Base-by-base conservation (phyloP, 2,888 invertebrate species). In the Caradrina kadenii region DNA sequence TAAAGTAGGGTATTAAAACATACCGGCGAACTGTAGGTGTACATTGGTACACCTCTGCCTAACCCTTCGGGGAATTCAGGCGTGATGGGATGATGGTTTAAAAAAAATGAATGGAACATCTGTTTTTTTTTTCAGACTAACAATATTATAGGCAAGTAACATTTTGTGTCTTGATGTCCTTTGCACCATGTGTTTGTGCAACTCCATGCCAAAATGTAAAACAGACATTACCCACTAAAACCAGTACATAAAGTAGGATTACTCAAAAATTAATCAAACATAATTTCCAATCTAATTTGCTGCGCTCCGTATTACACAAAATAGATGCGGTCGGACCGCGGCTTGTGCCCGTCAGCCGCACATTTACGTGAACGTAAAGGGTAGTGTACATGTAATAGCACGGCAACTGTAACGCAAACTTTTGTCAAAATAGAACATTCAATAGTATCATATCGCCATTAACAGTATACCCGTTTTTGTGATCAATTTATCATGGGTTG, bases 261-360 rank as follows among this genome's bases (percentile, higher is more conserved):
- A 61, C 64, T 64, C 53, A 64, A 79, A 82, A 80, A 75, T 81
- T 81, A 77, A 76, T 81, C 65, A 76, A 45, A 76, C 60, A 71
- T 74, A 76, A 83, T 83, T 81, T 81, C 50, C 59, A 76, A 84
- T 82, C 55, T 79, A 84, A 86, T 85, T 86, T 85, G 63, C 58
- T 35, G 45, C 66, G 84, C 76, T 77, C 67, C 58, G 75, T 83
- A 68, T 61, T 77, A 75, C 75, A 68, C 70, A 75, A 79, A 80
- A 82, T 78, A 80, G 78, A 75, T 69, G 81, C 71, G 84, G 81
- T 79, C 49, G 50, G 76, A 62, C 74, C 73, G 82, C 79, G 86
- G 86, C 81, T 82, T 82, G 79, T 75, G 76, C 83, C 84, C 67
- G 88, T 90, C 91, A 89, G 82, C 71, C 75, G 74, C 90, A 88